Evolutionary conservation across 1,140 invertebrate species (phyloP).

Genomic region (Drosophila equinoxialis): DNA sequence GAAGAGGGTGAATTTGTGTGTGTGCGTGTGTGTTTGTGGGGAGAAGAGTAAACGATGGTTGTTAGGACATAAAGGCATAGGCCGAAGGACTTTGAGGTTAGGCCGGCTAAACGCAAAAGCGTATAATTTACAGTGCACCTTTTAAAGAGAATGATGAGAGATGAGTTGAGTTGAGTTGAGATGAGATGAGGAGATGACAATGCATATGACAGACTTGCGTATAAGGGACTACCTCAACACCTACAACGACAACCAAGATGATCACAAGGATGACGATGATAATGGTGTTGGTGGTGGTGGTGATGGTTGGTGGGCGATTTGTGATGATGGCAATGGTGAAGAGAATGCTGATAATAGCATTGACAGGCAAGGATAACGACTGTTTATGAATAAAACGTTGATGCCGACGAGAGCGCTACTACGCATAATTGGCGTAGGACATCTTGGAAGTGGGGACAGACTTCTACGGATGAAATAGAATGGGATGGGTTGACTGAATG

Average conservation of each 20-base stretch:
- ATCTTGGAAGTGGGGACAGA: constrained; percentile 39
- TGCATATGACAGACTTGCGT: constrained; percentile 19
- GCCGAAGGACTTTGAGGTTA: constrained; percentile 44
- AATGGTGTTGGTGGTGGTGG: not conserved
- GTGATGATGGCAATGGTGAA: not conserved
- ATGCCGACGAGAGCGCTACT: constrained; percentile 14
- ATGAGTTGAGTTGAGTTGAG: not conserved
- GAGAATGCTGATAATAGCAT: constrained; percentile 30
- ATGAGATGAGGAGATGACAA: constrained; percentile 1
- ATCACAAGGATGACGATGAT: constrained; percentile 4
- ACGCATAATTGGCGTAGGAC: constrained; percentile 63
- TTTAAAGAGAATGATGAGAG: constrained; percentile 9
- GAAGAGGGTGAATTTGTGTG: not conserved
- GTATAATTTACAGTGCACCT: constrained; percentile 70
- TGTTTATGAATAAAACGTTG: constrained; percentile 62
- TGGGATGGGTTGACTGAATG: not conserved
- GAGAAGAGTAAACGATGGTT: not conserved
- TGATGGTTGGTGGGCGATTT: not conserved
- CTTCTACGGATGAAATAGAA: too few species aligned
- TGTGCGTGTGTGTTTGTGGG: too few species aligned
- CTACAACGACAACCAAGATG: constrained; percentile 16
- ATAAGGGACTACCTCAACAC: constrained; percentile 2
- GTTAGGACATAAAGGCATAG: constrained; percentile 4
- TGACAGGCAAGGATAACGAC: constrained; percentile 49
- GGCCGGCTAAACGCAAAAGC: constrained; percentile 67